Percentiles rank a stretch among this genome's conserved stretches.
phyloP scores from a whole-genome alignment of 2,888 invertebrate species.

The Achlya flavicornis region DNA sequence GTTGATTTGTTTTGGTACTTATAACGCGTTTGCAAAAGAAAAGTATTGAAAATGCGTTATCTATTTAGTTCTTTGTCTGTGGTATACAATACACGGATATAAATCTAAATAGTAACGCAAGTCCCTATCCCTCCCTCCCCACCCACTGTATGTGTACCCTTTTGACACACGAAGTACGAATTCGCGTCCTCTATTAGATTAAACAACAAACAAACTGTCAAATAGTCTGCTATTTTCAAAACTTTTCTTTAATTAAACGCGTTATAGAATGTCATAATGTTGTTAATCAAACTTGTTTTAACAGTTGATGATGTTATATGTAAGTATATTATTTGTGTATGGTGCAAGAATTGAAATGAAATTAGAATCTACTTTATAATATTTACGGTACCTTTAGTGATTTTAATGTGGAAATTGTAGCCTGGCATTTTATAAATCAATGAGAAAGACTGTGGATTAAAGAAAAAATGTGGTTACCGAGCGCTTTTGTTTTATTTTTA shows the following conservation, averaged over 20 bases:
- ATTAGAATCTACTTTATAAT: neutral
- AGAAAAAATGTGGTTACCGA: slow-evolving; percentile 64
- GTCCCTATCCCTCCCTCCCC: too few species aligned
- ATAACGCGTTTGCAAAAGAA: too few species aligned
- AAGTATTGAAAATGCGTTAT: too few species aligned
- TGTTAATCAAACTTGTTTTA: slow-evolving; percentile 32
- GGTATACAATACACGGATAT: too few species aligned
- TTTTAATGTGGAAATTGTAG: slow-evolving; percentile 31
- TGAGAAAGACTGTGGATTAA: slow-evolving; percentile 53
- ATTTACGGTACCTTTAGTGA: neutral
- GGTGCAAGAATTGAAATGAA: slow-evolving; percentile 2
- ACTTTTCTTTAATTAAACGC: too few species aligned
- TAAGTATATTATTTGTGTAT: slow-evolving; percentile 26
- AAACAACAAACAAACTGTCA: too few species aligned
- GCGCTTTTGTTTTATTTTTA: slow-evolving; percentile 49
- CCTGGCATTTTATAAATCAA: slow-evolving; percentile 40
- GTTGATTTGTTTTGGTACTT: slow-evolving; percentile 32
- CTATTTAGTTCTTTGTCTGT: too few species aligned
- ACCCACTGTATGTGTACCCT: too few species aligned
- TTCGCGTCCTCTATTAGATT: too few species aligned
- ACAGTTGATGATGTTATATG: slow-evolving; percentile 16
- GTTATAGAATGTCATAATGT: slow-evolving; percentile 23
- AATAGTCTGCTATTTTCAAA: too few species aligned
- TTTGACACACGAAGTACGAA: too few species aligned
- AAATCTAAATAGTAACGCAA: too few species aligned